These are phyloP conservation scores for Molothrus ater DNA, from an alignment of 2,797 vertebrate species.

Conservation along the genomic window DNA sequence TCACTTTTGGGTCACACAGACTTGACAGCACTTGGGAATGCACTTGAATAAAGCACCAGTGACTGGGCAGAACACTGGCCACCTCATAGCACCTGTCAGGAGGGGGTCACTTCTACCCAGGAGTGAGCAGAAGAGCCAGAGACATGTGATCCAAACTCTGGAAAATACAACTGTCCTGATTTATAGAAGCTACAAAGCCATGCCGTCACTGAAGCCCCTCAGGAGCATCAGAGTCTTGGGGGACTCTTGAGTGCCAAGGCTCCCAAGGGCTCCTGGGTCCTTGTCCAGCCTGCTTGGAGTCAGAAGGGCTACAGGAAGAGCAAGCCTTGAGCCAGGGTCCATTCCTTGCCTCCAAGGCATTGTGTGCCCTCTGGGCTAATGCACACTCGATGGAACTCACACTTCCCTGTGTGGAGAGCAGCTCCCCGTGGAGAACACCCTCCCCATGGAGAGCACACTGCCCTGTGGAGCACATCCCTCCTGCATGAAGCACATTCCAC, in stretches of 20 bases:
- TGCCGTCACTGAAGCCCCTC: rapidly evolving
- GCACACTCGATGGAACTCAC: neutral
- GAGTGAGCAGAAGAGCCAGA: neutral
- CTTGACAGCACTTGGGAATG: neutral
- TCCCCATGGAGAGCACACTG: neutral
- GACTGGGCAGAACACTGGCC: neutral
- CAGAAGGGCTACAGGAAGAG: neutral
- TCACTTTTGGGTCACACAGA: neutral
- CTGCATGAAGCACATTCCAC: neutral
- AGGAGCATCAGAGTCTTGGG: neutral
- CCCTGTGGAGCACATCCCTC: neutral
- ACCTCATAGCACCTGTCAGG: neutral
- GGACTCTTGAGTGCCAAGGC: neutral
- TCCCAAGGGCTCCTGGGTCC: neutral
- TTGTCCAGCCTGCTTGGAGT: neutral
- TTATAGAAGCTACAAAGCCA: neutral
- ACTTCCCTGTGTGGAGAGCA: neutral
- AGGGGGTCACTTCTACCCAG: neutral
- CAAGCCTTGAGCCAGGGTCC: neutral
- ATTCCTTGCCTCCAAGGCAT: neutral
- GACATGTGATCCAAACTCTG: neutral
- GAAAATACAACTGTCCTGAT: neutral
- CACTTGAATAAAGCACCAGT: neutral
- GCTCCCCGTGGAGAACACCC: neutral
- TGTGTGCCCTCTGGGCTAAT: neutral